Evolutionary conservation across 2,888 invertebrate genomes (phyloP), one percentile per base, ranked within the genome.

Genomic region (Teleiodes luculella): DNA sequence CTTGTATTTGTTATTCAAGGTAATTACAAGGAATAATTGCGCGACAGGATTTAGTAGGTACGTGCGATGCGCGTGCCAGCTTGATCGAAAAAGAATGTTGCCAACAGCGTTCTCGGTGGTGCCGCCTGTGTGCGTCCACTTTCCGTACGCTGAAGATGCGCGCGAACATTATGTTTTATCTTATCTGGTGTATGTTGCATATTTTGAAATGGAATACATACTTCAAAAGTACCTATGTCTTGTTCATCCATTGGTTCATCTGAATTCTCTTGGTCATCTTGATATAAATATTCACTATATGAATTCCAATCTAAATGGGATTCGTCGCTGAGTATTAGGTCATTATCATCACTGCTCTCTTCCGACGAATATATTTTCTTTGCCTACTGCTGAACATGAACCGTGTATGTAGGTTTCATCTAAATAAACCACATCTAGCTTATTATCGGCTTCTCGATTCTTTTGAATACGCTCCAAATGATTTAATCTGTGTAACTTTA

Each of bases 321-420:
- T 13, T 36, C 36, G 36, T 36, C 36, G 36, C 36, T 36, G 36
- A 36, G 36, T 36, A 36, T 36, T 36, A 36, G 14, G 14, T 36
- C n/a, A 36, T 36, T 14, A 36, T 36, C 36, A 36, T 36, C 36
- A 36, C 36, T 36, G 36, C 4, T 36, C 36, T 36, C 36, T 36
- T 36, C 36, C 14, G 36, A 36, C 24, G 6, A 24, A 24, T 24
- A 24, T 3, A 4, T 24, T 24, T 24, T 24, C 24, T 24, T 24
- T 24, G 24, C 24, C 24, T 24, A n/a, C n/a, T n/a, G n/a, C 33
- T n/a, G 33, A 24, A 46, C 30, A 30, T 54, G 55, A 52, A 52
- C 52, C 31, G 33, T 56, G 54, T 41, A 57, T 57, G 45, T 54
- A 56, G 13, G 50, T 58, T 53, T 58, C 54, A 52, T 58, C 56